A percentile compares a stretch with the other conserved stretches of the same genome.
Conservation (phyloP, 92 coral and sea anemone species). For the Actinernus sp. region DNA sequence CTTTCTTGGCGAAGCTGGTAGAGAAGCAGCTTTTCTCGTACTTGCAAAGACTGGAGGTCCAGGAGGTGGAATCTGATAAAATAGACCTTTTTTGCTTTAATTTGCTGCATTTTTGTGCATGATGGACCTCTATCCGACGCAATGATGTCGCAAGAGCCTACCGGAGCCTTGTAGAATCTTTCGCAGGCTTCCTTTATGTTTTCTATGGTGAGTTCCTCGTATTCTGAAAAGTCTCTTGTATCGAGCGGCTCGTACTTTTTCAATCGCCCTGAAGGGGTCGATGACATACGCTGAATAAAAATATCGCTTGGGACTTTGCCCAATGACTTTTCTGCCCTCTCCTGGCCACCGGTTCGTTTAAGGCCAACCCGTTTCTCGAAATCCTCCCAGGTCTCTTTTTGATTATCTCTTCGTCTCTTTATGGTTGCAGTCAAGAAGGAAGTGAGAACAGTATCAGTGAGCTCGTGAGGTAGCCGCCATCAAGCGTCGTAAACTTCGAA, state of each 20-base stretch:
- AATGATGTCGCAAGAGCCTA: constrained; percentile 27
- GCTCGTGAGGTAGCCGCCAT: too few relatives aligned
- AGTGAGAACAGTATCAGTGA: too few relatives aligned
- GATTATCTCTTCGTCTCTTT: too few relatives aligned
- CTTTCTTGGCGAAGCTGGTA: constrained; percentile 3
- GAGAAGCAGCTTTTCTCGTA: not conserved
- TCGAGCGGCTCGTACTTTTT: constrained; percentile 37
- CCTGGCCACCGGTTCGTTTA: constrained; percentile 6
- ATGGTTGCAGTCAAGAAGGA: too few relatives aligned
- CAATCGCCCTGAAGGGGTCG: constrained; percentile 16
- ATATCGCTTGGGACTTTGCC: constrained; percentile 21
- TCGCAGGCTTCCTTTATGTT: constrained; percentile 41
- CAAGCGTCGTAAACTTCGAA: too few relatives aligned
- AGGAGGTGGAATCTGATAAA: constrained; percentile 26
- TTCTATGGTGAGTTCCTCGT: constrained; percentile 15
- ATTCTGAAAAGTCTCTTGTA: constrained; percentile 23
- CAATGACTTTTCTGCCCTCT: not conserved
- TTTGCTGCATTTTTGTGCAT: constrained; percentile 30
- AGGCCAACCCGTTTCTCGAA: constrained; percentile 5
- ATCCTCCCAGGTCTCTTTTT: constrained; percentile 3
- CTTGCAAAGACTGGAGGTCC: constrained; percentile 3
- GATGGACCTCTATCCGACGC: constrained; percentile 35
- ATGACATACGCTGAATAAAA: constrained; percentile 14
- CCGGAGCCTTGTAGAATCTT: constrained; percentile 15
- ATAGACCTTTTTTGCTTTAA: constrained; percentile 28